Conservation (phyloP, 53 echinoderm and acorn worm genomes). For the Paelopatides confundens region DNA sequence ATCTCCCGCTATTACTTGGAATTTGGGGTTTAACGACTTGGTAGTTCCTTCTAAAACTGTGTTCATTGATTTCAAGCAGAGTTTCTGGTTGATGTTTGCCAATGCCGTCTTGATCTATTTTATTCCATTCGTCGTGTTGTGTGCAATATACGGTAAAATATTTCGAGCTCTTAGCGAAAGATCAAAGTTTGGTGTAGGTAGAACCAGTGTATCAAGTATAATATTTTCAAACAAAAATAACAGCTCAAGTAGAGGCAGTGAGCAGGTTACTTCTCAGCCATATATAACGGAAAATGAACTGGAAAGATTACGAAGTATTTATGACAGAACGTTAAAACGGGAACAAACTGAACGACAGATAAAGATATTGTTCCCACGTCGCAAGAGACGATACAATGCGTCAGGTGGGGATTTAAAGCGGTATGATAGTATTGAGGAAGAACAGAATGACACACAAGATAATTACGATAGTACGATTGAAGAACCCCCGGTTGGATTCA, state of each 20-base stretch:
- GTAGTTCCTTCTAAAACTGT: conserved; percentile 78
- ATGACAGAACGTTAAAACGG: conserved; percentile 79
- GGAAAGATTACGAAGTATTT: conserved; percentile 75
- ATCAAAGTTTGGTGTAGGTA: conserved; percentile 84
- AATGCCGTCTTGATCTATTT: conserved; percentile 85
- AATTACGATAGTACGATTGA: conserved; percentile 16
- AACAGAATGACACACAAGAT: conserved; percentile 57
- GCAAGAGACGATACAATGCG: conserved; percentile 68
- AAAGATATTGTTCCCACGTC: conserved; percentile 68
- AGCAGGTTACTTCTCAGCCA: conserved; percentile 41
- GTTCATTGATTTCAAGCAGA: conserved; percentile 73
- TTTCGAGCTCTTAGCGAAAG: conserved; percentile 88
- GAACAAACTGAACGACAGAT: conserved; percentile 77
- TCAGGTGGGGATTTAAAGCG: conserved; percentile 62
- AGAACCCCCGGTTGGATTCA: neutral
- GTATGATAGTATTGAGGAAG: conserved; percentile 96
- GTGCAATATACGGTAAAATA: conserved; percentile 95
- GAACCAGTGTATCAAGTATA: conserved; percentile 80
- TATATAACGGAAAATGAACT: conserved; percentile 84
- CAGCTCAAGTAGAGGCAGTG: conserved; percentile 75
- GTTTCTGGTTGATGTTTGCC: conserved; percentile 85
- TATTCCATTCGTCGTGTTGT: conserved; percentile 86
- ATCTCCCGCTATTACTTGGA: conserved; percentile 80
- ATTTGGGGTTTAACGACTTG: conserved; percentile 66
- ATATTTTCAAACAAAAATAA: conserved; percentile 73